A percentile compares a stretch with the other conserved stretches of the same genome.
These are phyloP conservation scores for Cirrhinus molitorella DNA, from an alignment of 2,797 vertebrate genomes.

Conservation along the genomic window DNA sequence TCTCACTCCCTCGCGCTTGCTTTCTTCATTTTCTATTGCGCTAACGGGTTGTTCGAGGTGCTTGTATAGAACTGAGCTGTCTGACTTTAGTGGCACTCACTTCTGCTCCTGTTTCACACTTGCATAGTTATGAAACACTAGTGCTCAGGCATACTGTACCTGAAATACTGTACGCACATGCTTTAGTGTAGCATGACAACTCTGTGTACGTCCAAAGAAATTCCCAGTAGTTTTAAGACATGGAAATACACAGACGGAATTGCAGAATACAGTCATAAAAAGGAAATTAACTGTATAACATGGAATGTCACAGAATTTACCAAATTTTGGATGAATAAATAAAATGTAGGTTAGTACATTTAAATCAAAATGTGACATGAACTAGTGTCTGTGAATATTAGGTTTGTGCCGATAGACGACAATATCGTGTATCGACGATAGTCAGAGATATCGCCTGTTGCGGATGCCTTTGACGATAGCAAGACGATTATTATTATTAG, in stretches of 20 bases:
- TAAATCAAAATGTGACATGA: too few species aligned
- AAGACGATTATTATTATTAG: too few species aligned
- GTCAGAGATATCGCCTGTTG: too few species aligned
- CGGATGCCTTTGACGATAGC: too few species aligned
- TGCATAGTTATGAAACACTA: background rate
- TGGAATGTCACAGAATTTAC: too few species aligned
- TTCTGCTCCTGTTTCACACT: constrained; percentile 10
- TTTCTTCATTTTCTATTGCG: constrained; percentile 14
- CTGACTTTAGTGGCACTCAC: constrained; percentile 1
- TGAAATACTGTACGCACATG: background rate
- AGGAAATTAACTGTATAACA: too few species aligned
- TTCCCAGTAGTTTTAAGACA: background rate
- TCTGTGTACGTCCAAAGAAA: background rate
- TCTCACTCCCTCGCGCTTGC: background rate
- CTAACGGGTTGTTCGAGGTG: constrained; percentile 26
- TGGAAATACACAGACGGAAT: background rate
- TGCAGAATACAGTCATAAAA: too few species aligned
- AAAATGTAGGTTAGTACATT: too few species aligned
- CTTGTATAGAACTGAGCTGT: background rate
- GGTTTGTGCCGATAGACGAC: too few species aligned
- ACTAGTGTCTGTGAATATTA: too few species aligned
- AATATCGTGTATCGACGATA: too few species aligned
- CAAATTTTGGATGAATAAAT: too few species aligned
- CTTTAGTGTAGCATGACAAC: background rate
- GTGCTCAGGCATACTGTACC: background rate